Percentiles rank a stretch among this genome's conserved stretches.
Conservation (phyloP, 2,888 invertebrate species). For the Kuschelorhynchus macadamiae region DNA sequence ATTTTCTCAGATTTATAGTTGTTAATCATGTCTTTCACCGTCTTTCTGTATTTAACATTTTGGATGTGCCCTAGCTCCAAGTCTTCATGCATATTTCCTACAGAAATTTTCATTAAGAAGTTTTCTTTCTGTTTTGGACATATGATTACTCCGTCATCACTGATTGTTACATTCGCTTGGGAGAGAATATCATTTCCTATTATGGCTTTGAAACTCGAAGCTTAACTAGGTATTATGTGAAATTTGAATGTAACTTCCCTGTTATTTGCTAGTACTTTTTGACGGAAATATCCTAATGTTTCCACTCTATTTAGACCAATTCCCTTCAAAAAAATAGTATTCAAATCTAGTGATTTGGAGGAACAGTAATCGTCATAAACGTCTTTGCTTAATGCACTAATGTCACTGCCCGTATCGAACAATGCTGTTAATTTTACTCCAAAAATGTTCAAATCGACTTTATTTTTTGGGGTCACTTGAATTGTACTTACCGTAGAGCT, state of each 20-base stretch:
- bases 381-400: slow-evolving; percentile 41
- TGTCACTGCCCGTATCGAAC: slow-evolving; percentile 50
- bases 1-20: slow-evolving; percentile 24
- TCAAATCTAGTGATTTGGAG: too few relatives aligned
- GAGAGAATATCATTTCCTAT: too few relatives aligned
- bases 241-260: too few relatives aligned
- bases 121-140: too few relatives aligned
- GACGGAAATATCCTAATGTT: too few relatives aligned
- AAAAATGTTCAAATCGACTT: slow-evolving; percentile 48
- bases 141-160: too few relatives aligned
- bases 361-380: neutral
- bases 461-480: slow-evolving; percentile 12
- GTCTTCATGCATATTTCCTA: neutral
- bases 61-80: neutral
- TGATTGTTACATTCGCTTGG: too few relatives aligned
- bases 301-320: too few relatives aligned
- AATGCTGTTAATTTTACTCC: slow-evolving; percentile 40
- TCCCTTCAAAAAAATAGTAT: too few relatives aligned
- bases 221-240: too few relatives aligned
- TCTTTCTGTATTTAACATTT: neutral
- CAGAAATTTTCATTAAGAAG: neutral
- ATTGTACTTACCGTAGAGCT: slow-evolving; percentile 14
- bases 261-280: too few relatives aligned
- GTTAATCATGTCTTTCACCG: slow-evolving; percentile 18
- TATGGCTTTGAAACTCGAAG: too few relatives aligned